Conservation (phyloP, 2,888 invertebrate genomes). For the Zygogramma bicolorata region DNA sequence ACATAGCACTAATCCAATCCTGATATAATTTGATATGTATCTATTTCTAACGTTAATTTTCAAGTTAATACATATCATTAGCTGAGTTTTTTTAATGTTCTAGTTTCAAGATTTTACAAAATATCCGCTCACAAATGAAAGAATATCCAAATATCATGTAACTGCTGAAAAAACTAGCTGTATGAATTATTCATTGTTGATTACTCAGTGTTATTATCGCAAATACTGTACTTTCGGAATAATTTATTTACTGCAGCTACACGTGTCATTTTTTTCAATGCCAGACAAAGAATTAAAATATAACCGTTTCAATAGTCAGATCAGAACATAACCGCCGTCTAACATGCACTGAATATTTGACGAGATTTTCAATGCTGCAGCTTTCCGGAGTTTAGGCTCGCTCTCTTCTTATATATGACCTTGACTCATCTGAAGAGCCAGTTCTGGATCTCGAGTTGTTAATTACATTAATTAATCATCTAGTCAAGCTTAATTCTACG, state of each 20-base stretch:
- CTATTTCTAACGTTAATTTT: neutral
- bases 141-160: no score
- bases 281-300: neutral
- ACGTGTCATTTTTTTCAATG: constrained; percentile 19
- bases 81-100: neutral
- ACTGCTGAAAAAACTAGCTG: neutral
- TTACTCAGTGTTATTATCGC: constrained; percentile 17
- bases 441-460: no score
- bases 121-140: neutral
- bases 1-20: neutral
- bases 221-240: constrained; percentile 23
- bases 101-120: neutral
- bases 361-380: no score
- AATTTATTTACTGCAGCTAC: constrained; percentile 6
- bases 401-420: no score
- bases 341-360: no score
- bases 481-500: no score
- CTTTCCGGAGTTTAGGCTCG: no score
- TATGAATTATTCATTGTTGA: constrained; percentile 14
- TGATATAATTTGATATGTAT: neutral
- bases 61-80: neutral
- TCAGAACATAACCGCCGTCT: no score
- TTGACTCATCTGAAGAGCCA: no score
- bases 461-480: no score
- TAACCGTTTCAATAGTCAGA: neutral